Base-by-base conservation (phyloP, 2,888 invertebrate species). In the Pheosia gnoma region DNA sequence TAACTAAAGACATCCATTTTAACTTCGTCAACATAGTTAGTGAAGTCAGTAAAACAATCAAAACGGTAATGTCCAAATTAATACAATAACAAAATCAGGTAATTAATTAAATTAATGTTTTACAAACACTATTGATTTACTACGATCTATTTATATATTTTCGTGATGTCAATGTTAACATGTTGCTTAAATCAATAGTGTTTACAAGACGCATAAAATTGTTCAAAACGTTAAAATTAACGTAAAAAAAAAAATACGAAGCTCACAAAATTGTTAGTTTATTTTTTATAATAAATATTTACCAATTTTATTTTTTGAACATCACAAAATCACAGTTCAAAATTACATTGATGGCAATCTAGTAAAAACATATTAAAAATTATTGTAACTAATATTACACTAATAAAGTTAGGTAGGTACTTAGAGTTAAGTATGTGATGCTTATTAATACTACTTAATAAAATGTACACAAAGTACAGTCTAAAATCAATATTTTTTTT, bases 281-380 rank as follows among this genome's bases (percentile, higher is more conserved):
- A 41, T 52, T 59, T 64, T 60, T 70, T 63, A 57, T 59, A 75
- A 75, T 76, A 78, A 75, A 77, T 73, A 75, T 75, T 69, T 68
- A 67, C 61, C 68, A 75, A 72, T 41, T 60, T 81, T 37, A 56
- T 56, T 85, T 25, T 88, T 91, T 89, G 89, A 90, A 91, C 90
- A 90, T 91, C 83, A 86, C 74, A 85, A 85, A 86, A 92, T 93
- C 93, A 93, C 93, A 93, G 93, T 91, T 89, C 82, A 90, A 89
- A 89, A 90, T 89, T 90, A 89, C 88, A 65, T 86, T 84, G 84
- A 93, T 93, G 93, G 93, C 93, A 92, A 88, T 85, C 74, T 76
- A 74, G 77, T 80, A 78, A 69, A 75, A 75, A 79, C 41, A 13
- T 61, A 63, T 72, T 72, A 81, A 78, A 81, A 75, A 80, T 69